Evolutionary conservation across 1,140 invertebrate species (phyloP).

Genomic region (Vollenhovia emeryi): DNA sequence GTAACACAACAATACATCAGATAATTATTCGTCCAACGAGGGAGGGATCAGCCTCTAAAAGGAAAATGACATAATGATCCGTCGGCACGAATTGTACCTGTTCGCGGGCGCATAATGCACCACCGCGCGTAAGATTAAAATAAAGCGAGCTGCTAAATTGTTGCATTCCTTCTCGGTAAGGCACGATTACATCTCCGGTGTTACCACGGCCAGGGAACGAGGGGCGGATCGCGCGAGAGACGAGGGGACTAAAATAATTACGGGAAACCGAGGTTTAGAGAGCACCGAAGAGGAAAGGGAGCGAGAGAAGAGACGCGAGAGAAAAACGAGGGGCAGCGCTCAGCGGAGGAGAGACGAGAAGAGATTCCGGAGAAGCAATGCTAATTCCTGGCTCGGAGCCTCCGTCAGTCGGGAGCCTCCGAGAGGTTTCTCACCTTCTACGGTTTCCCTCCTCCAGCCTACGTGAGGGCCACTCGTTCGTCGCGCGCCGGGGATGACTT

Average conservation of each 20-base stretch:
- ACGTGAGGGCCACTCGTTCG: slow-evolving; percentile 66
- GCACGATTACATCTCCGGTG: slow-evolving; percentile 47
- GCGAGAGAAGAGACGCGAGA: slow-evolving; percentile 45
- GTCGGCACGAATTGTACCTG: neutral
- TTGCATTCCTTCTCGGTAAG: slow-evolving; percentile 32
- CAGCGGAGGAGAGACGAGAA: slow-evolving; percentile 56
- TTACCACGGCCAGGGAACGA: slow-evolving; percentile 51
- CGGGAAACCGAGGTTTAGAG: slow-evolving; percentile 61
- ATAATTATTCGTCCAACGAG: neutral
- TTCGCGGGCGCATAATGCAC: neutral
- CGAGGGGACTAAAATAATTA: slow-evolving; percentile 63
- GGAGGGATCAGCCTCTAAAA: neutral
- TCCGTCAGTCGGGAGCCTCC: slow-evolving; percentile 76
- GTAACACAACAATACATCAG: neutral
- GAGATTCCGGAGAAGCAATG: slow-evolving; percentile 74
- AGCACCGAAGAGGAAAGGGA: slow-evolving; percentile 56
- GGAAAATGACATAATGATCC: neutral
- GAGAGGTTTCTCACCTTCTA: slow-evolving; percentile 85
- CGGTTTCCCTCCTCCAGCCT: slow-evolving; percentile 82
- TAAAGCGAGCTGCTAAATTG: slow-evolving; percentile 38
- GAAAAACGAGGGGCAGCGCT: slow-evolving; percentile 30
- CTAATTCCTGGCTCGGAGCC: slow-evolving; percentile 81
- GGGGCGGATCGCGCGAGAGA: slow-evolving; percentile 32
- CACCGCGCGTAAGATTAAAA: slow-evolving; percentile 2
- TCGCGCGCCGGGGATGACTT: slow-evolving; percentile 66